Evolutionary conservation across 1,140 invertebrate species (phyloP), one percentile per base, ranked within the genome.

Genomic region (Wiebesia pumilae): DNA sequence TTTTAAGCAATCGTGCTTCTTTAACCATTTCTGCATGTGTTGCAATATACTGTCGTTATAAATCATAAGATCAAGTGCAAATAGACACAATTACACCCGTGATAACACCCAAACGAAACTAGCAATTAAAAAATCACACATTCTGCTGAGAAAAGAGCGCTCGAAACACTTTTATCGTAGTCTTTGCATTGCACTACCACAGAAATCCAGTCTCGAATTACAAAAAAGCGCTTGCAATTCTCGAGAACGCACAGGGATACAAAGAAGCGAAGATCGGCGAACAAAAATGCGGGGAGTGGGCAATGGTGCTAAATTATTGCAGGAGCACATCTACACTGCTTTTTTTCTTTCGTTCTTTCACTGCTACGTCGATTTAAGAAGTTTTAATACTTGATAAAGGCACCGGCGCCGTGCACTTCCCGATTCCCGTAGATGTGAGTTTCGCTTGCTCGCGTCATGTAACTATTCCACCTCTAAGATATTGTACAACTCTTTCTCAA

Each of bases 361-460:
- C 88, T 87, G 81, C 88, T 51, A 79, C 86, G 87, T 89, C 88
- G 88, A 91, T 92, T 92, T 90, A 88, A 90, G 89, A 92, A 92
- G 89, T 92, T 92, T 93, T 91, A 91, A 91, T 92, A 91, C 89
- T 91, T 89, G 89, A 92, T 90, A 88, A 88, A 89, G 88, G 88
- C 83, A 86, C 67, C 77, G 54, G 38, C 51, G 71, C 38, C 81
- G 47, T 73, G 38, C 77, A 67, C 84, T 85, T 87, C 21, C 65
- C 51, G 89, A 87, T 86, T 71, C 65, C 54, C 69, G 71, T 77
- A 54, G 33, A 75, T 83, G 62, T 62, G 82, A 85, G 83, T 84
- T 80, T 77, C 79, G 58, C 51, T 38, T 67, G 43, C 38, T 38
- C 2, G 19, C 30, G 33, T 16, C 24, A 69, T 85, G 77, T 71